These are phyloP conservation scores for Hippocampus kuda DNA, from an alignment of 2,797 vertebrate genomes.

Conservation along the genomic window DNA sequence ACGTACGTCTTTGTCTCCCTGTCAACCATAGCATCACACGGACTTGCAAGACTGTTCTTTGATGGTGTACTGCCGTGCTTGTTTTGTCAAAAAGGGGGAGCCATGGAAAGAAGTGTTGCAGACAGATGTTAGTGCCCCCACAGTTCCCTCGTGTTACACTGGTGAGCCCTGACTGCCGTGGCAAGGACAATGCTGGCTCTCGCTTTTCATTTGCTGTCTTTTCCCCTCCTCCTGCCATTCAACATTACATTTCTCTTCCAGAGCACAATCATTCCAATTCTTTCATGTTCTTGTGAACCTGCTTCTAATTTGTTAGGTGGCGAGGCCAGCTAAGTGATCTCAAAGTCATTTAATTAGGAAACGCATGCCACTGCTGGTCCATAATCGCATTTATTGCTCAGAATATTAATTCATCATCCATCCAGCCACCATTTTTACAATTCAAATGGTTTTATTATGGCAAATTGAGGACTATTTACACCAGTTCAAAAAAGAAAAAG, in stretches of 20 bases:
- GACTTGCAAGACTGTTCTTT: constrained; percentile 63
- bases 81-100: constrained; percentile 49
- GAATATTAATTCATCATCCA: neutral
- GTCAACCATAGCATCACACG: constrained; percentile 53
- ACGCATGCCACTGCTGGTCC: constrained; percentile 43
- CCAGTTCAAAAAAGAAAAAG: neutral
- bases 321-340: constrained; percentile 44
- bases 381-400: neutral
- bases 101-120: constrained; percentile 41
- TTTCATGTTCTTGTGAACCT: constrained; percentile 57
- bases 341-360: constrained; percentile 16
- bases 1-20: constrained; percentile 49
- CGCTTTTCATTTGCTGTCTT: constrained; percentile 29
- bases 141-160: constrained; percentile 51
- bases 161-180: constrained; percentile 49
- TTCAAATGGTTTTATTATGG: neutral
- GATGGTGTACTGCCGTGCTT: constrained; percentile 50
- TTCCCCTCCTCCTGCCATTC: constrained; percentile 21
- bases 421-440: neutral
- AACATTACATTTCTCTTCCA: constrained; percentile 26
- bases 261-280: constrained; percentile 34
- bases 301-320: constrained; percentile 61
- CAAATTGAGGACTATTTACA: neutral
- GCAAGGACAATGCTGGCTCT: constrained; percentile 46
- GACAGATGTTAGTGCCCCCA: constrained; percentile 58